phyloP scores from a whole-genome alignment of 2,888 invertebrate genomes.

The Deilephila porcellus region DNA sequence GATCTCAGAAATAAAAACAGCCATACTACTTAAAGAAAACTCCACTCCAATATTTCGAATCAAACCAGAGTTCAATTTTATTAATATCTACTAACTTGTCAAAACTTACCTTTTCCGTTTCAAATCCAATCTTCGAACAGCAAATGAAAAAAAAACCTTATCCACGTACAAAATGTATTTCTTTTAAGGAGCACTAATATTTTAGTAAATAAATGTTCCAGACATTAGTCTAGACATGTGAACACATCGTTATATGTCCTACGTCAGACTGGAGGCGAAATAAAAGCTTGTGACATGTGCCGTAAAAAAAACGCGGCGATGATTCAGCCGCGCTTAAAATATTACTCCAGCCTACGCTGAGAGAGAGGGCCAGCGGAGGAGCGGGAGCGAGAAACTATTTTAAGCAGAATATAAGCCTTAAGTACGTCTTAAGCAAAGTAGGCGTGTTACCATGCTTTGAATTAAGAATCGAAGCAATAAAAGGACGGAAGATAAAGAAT shows the following conservation, averaged over 20 bases:
- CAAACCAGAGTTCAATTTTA: too few species aligned
- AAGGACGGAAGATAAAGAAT: too few species aligned
- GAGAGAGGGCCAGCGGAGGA: constrained; percentile 38
- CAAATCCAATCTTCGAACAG: not conserved
- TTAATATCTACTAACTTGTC: not conserved
- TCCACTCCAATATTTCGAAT: too few species aligned
- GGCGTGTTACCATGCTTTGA: too few species aligned
- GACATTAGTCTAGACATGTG: constrained; percentile 16
- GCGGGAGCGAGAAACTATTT: not conserved
- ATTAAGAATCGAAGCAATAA: too few species aligned
- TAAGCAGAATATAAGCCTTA: too few species aligned
- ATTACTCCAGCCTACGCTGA: constrained; percentile 57
- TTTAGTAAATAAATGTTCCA: not conserved
- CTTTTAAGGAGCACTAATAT: not conserved
- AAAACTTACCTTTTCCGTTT: not conserved
- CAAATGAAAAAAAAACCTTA: not conserved
- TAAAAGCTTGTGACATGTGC: constrained; percentile 19
- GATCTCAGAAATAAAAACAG: too few species aligned
- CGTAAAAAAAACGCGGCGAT: constrained; percentile 29
- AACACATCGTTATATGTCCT: constrained; percentile 1
- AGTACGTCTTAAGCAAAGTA: too few species aligned
- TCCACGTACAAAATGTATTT: constrained; percentile 5
- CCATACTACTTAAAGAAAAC: too few species aligned
- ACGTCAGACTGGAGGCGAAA: constrained; percentile 11
- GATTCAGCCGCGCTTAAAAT: constrained; percentile 74